A percentile compares a stretch with the other conserved stretches of the same genome.
These are phyloP conservation scores for Eretmochelys imbricata DNA, from an alignment of 2,113 vertebrate species.

Conservation along the genomic window DNA sequence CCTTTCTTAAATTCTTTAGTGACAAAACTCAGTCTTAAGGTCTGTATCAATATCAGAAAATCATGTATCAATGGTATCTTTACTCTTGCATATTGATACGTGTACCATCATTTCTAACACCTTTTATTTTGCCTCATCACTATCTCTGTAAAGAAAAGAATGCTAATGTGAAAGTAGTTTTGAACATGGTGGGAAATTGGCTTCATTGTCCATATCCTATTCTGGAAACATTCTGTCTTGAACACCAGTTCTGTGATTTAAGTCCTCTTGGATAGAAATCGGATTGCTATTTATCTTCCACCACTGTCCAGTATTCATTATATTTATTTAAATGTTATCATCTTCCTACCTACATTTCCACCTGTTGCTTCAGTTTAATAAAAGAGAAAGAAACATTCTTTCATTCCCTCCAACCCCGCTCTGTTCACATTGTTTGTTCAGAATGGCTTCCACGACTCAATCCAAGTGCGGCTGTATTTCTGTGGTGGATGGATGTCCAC, in stretches of 20 bases:
- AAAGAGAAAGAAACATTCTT: neutral
- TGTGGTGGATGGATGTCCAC: neutral
- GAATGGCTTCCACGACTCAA: neutral
- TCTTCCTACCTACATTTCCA: neutral
- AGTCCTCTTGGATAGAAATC: neutral
- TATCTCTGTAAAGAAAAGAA: neutral
- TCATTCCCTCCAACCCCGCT: neutral
- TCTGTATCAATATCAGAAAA: neutral
- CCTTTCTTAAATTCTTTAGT: neutral
- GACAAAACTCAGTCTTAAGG: neutral
- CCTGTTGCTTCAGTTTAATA: neutral
- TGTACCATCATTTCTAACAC: neutral
- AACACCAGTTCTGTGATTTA: neutral
- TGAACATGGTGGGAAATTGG: neutral
- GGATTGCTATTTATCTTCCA: neutral
- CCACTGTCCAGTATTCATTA: neutral
- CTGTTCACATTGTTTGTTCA: neutral
- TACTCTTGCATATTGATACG: neutral
- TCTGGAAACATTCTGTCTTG: neutral
- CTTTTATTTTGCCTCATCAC: accelerated
- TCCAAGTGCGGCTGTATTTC: neutral
- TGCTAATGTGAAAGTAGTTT: neutral
- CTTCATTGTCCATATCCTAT: neutral
- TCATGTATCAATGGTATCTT: neutral
- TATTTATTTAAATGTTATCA: neutral